phyloP scores from a whole-genome alignment of 2,113 vertebrate species.

The Melanotaenia duboulayi region DNA sequence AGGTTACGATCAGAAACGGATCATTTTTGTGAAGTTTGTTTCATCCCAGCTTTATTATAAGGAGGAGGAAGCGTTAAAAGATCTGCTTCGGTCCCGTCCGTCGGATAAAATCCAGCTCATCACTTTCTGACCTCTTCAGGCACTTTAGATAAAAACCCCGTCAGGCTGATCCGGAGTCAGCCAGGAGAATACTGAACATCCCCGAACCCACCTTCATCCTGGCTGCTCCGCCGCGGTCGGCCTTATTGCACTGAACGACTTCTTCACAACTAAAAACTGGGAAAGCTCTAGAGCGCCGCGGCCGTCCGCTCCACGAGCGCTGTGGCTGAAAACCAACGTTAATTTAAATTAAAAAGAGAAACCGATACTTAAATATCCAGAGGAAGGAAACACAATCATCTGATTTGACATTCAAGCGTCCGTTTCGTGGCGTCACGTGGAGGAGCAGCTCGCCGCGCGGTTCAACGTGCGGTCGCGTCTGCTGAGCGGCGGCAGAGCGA shows the following conservation, averaged over 20 bases:
- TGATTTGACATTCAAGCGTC: neutral
- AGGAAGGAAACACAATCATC: slow-evolving; percentile 79
- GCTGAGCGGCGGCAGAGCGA: too few species aligned
- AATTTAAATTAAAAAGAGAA: slow-evolving; percentile 70
- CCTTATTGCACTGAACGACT: slow-evolving; percentile 89
- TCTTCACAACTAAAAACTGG: slow-evolving; percentile 75
- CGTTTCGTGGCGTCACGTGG: neutral
- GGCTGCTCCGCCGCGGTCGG: too few species aligned
- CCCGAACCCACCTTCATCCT: neutral
- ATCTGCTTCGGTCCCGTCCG: too few species aligned
- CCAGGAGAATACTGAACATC: neutral
- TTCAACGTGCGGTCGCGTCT: too few species aligned
- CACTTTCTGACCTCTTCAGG: slow-evolving; percentile 53
- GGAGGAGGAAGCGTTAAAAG: too few species aligned
- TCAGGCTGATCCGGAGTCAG: neutral
- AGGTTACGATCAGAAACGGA: too few species aligned
- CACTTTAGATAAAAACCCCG: slow-evolving; percentile 63
- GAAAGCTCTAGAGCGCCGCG: slow-evolving; percentile 72
- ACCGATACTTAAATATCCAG: slow-evolving; percentile 85
- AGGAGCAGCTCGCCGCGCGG: too few species aligned
- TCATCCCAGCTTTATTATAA: too few species aligned
- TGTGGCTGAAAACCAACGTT: slow-evolving; percentile 75
- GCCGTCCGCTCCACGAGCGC: slow-evolving; percentile 23
- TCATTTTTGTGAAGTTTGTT: too few species aligned
- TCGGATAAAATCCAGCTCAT: neutral